Percentiles rank a stretch among this genome's conserved stretches.
These are phyloP conservation scores for Drosophila ercepeae DNA, from an alignment of 1,140 invertebrate species.

Conservation along the genomic window DNA sequence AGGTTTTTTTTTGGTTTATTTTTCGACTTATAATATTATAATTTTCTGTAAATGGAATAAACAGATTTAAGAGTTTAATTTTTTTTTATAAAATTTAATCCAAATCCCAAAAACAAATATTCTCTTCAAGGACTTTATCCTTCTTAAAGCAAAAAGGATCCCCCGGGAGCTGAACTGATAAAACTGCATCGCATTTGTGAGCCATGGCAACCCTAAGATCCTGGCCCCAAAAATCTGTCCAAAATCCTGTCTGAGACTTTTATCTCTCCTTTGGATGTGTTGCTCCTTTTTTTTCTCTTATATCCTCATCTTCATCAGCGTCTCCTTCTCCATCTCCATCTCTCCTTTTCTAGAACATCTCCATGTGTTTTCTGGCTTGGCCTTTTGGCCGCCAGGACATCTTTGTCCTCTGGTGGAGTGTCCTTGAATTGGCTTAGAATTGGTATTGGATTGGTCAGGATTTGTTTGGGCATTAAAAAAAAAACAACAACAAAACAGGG, in stretches of 20 bases:
- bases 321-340: not conserved
- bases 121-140: not conserved
- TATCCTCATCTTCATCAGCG: not conserved
- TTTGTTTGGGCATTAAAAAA: conserved; percentile 9
- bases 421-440: conserved; percentile 21
- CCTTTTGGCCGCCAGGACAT: conserved; percentile 3
- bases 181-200: conserved; percentile 25
- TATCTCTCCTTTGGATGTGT: conserved; percentile 35
- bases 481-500: not conserved
- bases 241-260: conserved; percentile 15
- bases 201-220: conserved; percentile 26
- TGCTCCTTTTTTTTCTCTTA: not conserved
- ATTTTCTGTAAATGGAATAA: no score
- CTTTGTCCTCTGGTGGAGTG: conserved; percentile 1
- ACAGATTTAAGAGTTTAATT: no score
- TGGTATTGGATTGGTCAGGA: conserved; percentile 18
- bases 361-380: conserved; percentile 12
- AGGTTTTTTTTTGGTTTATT: no score
- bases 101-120: not conserved
- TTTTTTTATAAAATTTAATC: no score
- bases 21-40: no score
- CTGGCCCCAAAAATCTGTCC: not conserved
- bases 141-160: conserved; percentile 17
- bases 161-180: conserved; percentile 16
- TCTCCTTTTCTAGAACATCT: not conserved